Percentiles rank a stretch among this genome's conserved stretches.
These are phyloP conservation scores for Gallinago nigripennis DNA, from an alignment of 2,797 vertebrate genomes.

Conservation along the genomic window DNA sequence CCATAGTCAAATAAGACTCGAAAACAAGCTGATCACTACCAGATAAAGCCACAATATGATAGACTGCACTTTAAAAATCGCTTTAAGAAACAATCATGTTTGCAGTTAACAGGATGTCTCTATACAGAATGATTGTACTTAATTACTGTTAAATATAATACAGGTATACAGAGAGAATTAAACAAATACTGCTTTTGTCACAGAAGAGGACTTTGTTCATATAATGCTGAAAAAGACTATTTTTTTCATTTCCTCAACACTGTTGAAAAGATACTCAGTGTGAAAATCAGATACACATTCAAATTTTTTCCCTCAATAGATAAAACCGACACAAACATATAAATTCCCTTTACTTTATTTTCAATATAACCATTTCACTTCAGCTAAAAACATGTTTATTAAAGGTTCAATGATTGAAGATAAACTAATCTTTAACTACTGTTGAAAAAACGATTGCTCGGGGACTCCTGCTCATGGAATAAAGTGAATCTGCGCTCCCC, in stretches of 20 bases:
- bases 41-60: background rate
- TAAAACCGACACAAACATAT: background rate
- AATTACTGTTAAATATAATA: background rate
- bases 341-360: conserved; percentile 40
- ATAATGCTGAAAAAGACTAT: background rate
- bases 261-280: background rate
- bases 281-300: background rate
- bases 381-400: conserved; percentile 37
- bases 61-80: background rate
- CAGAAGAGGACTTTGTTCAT: background rate
- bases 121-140: background rate
- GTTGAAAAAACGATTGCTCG: conserved; percentile 40
- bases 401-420: conserved; percentile 54
- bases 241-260: background rate
- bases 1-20: background rate
- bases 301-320: background rate
- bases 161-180: background rate
- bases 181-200: background rate
- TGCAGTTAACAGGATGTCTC: background rate
- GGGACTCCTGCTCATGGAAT: conserved; percentile 39
- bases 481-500: conserved; percentile 23
- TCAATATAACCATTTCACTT: conserved; percentile 36
- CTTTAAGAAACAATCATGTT: background rate
- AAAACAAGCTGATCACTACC: background rate
- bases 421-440: conserved; percentile 52